These are phyloP conservation scores for Apis florea DNA, from an alignment of 1,140 invertebrate genomes.

Conservation along the genomic window DNA sequence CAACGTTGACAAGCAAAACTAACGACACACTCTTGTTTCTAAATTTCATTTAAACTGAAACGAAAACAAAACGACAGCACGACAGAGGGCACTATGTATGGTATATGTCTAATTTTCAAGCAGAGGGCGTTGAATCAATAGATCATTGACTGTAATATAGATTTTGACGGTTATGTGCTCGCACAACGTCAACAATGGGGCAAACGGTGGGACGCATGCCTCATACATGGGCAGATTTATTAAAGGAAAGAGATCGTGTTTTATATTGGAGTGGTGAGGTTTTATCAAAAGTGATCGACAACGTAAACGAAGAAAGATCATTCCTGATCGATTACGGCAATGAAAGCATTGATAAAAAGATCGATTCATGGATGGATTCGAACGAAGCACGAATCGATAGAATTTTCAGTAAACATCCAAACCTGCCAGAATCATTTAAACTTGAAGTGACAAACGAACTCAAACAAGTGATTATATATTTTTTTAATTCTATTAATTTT, in stretches of 20 bases:
- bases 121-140: neutral
- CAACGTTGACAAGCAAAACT: neutral
- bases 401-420: slow-evolving; percentile 22
- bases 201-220: slow-evolving; percentile 66
- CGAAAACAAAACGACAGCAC: slow-evolving; percentile 29
- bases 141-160: neutral
- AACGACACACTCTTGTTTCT: neutral
- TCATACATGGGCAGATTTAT: slow-evolving; percentile 54
- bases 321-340: slow-evolving; percentile 65
- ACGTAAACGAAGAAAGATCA: slow-evolving; percentile 59
- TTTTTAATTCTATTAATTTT: neutral
- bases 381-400: slow-evolving; percentile 30
- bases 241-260: slow-evolving; percentile 62
- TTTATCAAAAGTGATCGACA: slow-evolving; percentile 63
- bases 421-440: neutral
- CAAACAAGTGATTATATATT: slow-evolving; percentile 47
- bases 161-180: neutral
- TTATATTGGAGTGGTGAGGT: slow-evolving; percentile 68
- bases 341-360: slow-evolving; percentile 53
- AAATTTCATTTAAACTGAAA: slow-evolving; percentile 1
- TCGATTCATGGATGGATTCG: slow-evolving; percentile 60
- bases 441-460: slow-evolving; percentile 26
- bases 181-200: slow-evolving; percentile 59
- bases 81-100: neutral
- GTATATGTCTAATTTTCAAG: slow-evolving; percentile 18